Evolutionary conservation across 2,113 vertebrate genomes (phyloP), one percentile per base, ranked within the genome.

Genomic region (Romanogobio albipinnatus): DNA sequence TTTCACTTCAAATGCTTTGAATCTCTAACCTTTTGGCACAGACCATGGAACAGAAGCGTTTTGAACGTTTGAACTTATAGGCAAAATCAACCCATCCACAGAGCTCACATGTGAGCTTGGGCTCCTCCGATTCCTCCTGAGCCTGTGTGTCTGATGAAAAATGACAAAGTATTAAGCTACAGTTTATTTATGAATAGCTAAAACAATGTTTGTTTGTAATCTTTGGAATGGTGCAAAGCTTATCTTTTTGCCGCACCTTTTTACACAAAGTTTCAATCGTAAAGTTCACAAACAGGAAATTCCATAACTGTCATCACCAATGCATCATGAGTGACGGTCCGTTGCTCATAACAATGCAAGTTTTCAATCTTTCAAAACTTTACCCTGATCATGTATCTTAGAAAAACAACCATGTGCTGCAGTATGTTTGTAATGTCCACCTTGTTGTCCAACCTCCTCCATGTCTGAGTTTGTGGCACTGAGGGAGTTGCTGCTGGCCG

Each of bases 21-120:
- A 51, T 76, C 15, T 51, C 49, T 86, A 88, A 95, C 98, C 98
- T 96, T 90, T 99, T 99, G 14, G 98, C 98, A 87, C 98, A 99
- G 3, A 97, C 97, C 95, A 98, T 95, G 11, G 98, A 99, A 86
- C 98, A 99, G 91, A 99, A 99, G 43, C 98, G 95, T 89, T 99
- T 99, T 0, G 98, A 97, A 86, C 97, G 96, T 92, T 98, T 98
- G 93, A 99, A 99, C 33, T 97, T 99, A 93, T 97, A 98, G 24
- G 97, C 97, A 24, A 98, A 97, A 92, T 99, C 97, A 2, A 99
- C 96, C 89, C 97, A 96, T 81, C 98, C 97, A 1, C 98, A 99
- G 90, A 98, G 96, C 86, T 99, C 98, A 74, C 98, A 99, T 14
- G 97, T 98, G 93, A 99, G 91, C 90, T 97, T 99, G 43, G 97